These are phyloP conservation scores for Craseonycteris thonglongyai DNA, from an alignment of 2,113 vertebrate species.

Conservation along the genomic window DNA sequence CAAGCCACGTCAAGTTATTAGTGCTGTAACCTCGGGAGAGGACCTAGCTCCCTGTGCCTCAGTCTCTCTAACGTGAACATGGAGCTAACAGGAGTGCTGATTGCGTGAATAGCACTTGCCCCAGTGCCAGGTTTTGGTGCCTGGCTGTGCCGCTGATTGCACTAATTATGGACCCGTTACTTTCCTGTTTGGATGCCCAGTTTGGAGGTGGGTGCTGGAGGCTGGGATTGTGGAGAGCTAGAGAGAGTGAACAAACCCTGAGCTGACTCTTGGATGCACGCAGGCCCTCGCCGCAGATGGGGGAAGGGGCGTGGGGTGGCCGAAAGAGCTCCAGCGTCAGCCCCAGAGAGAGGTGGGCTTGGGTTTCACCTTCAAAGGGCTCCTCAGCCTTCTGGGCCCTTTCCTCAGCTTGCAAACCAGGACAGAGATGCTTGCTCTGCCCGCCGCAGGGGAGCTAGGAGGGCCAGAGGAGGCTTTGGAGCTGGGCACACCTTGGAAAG, in stretches of 20 bases:
- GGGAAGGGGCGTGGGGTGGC: background rate
- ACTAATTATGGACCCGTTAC: rapidly evolving
- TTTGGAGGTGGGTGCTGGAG: background rate
- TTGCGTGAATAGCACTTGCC: background rate
- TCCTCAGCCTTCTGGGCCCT: background rate
- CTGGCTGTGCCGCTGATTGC: rapidly evolving
- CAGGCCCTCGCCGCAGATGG: background rate
- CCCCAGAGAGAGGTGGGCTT: background rate
- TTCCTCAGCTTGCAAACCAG: background rate
- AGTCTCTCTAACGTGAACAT: background rate
- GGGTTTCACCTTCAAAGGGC: background rate
- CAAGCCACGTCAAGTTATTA: background rate
- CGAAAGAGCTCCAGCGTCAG: background rate
- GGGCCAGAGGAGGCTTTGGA: rapidly evolving
- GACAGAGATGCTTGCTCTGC: background rate
- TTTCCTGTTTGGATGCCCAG: background rate
- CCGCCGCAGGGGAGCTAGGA: rapidly evolving
- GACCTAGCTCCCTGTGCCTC: background rate
- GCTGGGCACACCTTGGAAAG: rapidly evolving
- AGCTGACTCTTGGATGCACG: background rate
- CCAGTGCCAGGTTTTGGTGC: rapidly evolving
- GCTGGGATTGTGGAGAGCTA: rapidly evolving
- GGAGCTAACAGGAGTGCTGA: rapidly evolving
- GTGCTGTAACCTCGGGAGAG: background rate
- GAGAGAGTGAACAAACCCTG: background rate